Percentiles rank a stretch among this genome's conserved stretches.
Conservation (phyloP, 1,140 invertebrate species). For the Conopomorpha cramerella region DNA sequence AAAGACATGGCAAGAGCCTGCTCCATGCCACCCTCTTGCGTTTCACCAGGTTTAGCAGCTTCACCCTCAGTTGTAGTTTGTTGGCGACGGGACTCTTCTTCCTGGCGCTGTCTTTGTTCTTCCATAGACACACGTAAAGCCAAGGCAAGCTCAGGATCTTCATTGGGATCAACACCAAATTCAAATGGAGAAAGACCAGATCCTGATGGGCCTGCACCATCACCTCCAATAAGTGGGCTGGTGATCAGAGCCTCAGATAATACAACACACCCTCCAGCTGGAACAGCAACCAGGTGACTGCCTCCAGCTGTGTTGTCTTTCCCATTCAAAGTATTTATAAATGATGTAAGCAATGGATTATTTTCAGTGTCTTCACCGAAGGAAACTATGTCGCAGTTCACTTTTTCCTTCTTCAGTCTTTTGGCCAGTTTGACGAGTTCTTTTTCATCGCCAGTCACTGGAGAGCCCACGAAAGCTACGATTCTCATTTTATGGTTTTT, state of each 20-base stretch:
- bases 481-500: constrained; percentile 99
- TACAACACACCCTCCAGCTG: constrained; percentile 83
- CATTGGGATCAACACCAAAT: constrained; percentile 99
- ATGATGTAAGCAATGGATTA: constrained; percentile 84
- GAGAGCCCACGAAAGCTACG: constrained; percentile 97
- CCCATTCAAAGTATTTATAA: constrained; percentile 96
- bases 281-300: constrained; percentile 94
- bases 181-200: constrained; percentile 89
- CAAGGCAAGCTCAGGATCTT: constrained; percentile 97
- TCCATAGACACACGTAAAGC: constrained; percentile 98
- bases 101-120: constrained; percentile 95
- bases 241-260: constrained; percentile 94
- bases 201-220: constrained; percentile 87
- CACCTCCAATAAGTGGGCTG: constrained; percentile 93
- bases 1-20: constrained; percentile 91
- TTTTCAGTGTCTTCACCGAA: constrained; percentile 94
- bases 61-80: constrained; percentile 44
- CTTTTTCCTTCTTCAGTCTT: constrained; percentile 98
- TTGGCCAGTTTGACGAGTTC: constrained; percentile 96
- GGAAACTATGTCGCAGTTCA: constrained; percentile 96
- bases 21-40: constrained; percentile 73
- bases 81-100: constrained; percentile 77
- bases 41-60: constrained; percentile 23
- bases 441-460: constrained; percentile 90
- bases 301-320: constrained; percentile 90